A percentile compares a stretch with the other conserved stretches of the same genome.
Conservation (phyloP, 2,888 invertebrate species). For the Cheilosia impressa region DNA sequence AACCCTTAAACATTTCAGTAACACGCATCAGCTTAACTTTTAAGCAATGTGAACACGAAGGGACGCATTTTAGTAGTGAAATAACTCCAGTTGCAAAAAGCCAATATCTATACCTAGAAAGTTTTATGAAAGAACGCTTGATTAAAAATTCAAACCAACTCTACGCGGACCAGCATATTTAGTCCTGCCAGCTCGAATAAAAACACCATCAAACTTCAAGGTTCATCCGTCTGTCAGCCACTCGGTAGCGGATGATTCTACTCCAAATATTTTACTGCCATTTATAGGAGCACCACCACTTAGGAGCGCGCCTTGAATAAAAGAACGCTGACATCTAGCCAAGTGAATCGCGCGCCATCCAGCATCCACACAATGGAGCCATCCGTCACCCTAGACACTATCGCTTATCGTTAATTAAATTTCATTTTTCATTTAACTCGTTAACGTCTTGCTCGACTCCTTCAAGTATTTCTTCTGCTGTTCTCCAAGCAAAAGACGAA, state of each 20-base stretch:
- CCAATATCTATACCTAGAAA: too few relatives aligned
- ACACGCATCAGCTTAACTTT: too few relatives aligned
- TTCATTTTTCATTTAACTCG: conserved; percentile 76
- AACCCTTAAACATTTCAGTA: too few relatives aligned
- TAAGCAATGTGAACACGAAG: too few relatives aligned
- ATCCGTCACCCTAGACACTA: conserved; percentile 72
- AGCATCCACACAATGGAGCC: conserved; percentile 64
- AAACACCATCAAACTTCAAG: conserved; percentile 61
- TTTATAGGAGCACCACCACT: conserved; percentile 64
- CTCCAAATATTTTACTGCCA: conserved; percentile 40
- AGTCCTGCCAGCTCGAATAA: conserved; percentile 17
- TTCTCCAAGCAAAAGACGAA: not conserved
- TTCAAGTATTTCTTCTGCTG: conserved; percentile 51
- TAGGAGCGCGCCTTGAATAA: conserved; percentile 35
- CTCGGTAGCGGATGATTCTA: conserved; percentile 20
- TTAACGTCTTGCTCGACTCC: conserved; percentile 70
- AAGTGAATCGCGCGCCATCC: conserved; percentile 39
- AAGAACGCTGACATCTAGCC: conserved; percentile 52
- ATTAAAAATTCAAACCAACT: too few relatives aligned
- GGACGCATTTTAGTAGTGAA: too few relatives aligned
- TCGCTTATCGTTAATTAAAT: conserved; percentile 76
- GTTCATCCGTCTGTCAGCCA: conserved; percentile 35
- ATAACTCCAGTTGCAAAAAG: too few relatives aligned
- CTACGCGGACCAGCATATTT: too few relatives aligned
- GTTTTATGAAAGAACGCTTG: too few relatives aligned